A percentile compares a stretch with the other conserved stretches of the same genome.
phyloP scores from a whole-genome alignment of 2,113 vertebrate genomes.

The Felis chaus region DNA sequence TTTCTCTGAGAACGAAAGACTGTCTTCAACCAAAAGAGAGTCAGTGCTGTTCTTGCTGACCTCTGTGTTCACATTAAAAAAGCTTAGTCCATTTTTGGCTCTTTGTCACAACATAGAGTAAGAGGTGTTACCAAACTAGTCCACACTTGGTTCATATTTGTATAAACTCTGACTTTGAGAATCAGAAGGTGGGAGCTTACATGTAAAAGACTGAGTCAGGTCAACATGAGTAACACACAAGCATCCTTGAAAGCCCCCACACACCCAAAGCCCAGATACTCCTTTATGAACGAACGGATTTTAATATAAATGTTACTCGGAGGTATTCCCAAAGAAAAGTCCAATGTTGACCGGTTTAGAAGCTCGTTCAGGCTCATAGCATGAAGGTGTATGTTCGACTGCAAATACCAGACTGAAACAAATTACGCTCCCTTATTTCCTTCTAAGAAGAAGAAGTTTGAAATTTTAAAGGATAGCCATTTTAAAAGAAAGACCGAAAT shows the following conservation, averaged over 20 bases:
- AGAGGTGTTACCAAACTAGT: conserved; percentile 69
- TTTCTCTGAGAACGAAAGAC: conserved; percentile 68
- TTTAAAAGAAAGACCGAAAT: conserved; percentile 58
- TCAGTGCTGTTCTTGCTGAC: conserved; percentile 56
- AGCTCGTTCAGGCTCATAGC: background rate
- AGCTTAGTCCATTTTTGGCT: conserved; percentile 67
- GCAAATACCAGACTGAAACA: background rate
- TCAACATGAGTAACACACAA: background rate
- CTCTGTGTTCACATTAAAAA: conserved; percentile 71
- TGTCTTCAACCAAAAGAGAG: conserved; percentile 66
- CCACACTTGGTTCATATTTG: conserved; percentile 64
- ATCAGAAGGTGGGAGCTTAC: conserved; percentile 16
- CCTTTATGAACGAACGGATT: background rate
- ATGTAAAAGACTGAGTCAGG: conserved; percentile 34
- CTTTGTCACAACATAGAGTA: conserved; percentile 66
- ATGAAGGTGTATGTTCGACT: background rate
- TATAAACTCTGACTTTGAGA: conserved; percentile 72
- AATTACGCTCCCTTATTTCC: conserved; percentile 26
- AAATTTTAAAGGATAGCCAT: conserved; percentile 55
- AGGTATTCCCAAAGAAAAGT: background rate
- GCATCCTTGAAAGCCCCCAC: background rate
- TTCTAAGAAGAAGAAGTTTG: background rate
- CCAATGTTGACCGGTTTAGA: background rate
- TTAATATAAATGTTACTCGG: background rate
- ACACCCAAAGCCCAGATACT: background rate